These are phyloP conservation scores for Cephus pygmeus DNA, from an alignment of 2,888 invertebrate species.

Conservation along the genomic window DNA sequence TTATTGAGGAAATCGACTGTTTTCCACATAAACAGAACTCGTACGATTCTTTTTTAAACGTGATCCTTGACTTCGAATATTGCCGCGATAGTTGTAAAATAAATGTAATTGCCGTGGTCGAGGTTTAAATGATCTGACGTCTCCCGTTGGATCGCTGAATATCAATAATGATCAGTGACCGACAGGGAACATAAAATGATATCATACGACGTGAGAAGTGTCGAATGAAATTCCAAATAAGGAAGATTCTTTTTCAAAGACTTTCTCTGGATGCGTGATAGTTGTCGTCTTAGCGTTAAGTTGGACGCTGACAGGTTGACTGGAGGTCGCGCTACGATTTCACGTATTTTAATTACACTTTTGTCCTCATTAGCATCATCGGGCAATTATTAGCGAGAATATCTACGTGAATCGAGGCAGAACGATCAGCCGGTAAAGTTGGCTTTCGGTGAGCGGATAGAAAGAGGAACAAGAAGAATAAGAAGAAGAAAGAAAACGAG, in stretches of 20 bases:
- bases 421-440: background rate
- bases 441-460: background rate
- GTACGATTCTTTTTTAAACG: background rate
- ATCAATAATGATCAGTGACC: background rate
- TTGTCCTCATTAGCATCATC: background rate
- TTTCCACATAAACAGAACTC: background rate
- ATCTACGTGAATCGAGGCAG: background rate
- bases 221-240: background rate
- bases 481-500: slow-evolving; percentile 8
- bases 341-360: background rate
- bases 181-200: background rate
- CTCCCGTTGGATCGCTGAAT: background rate
- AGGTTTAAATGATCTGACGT: background rate
- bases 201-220: background rate
- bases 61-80: background rate
- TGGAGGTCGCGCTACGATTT: background rate
- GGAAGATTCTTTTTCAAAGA: background rate
- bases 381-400: background rate
- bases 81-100: background rate
- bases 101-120: background rate
- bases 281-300: background rate
- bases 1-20: background rate
- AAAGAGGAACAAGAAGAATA: background rate
- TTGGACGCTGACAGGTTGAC: background rate
- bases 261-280: background rate